phyloP scores from a whole-genome alignment of 2,888 invertebrate genomes.

The Drosophila paramelanica region DNA sequence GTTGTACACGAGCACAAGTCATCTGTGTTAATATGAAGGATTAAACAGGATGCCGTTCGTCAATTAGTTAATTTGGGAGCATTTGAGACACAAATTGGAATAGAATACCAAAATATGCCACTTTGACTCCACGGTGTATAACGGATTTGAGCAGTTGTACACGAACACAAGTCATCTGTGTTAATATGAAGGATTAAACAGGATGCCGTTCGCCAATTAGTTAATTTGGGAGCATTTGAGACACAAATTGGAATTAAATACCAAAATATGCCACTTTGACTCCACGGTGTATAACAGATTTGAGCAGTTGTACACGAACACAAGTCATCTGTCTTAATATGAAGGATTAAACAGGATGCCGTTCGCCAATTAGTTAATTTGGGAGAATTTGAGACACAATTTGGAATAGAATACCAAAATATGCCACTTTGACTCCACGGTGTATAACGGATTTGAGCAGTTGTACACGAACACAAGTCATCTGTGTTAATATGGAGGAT shows the following conservation, averaged over 20 bases:
- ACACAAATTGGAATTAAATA: too few relatives aligned
- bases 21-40: not conserved
- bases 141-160: constrained; percentile 5
- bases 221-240: too few relatives aligned
- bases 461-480: too few relatives aligned
- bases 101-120: constrained; percentile 23
- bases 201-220: constrained; percentile 19
- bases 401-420: constrained; percentile 3
- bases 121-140: constrained; percentile 40
- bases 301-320: too few relatives aligned
- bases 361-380: too few relatives aligned
- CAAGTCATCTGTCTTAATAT: too few relatives aligned
- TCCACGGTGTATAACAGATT: too few relatives aligned
- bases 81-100: constrained; percentile 37
- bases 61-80: constrained; percentile 24
- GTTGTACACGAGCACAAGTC: constrained; percentile 2
- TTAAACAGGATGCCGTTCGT: constrained; percentile 35
- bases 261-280: too few relatives aligned
- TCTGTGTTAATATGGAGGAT: too few relatives aligned
- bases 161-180: constrained; percentile 51
- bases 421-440: constrained; percentile 51
- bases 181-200: constrained; percentile 35
- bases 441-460: constrained; percentile 11
- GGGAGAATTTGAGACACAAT: too few relatives aligned
- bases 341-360: too few relatives aligned